These are phyloP conservation scores for Heliconius nattereri DNA, from an alignment of 1,140 invertebrate genomes.

Conservation along the genomic window DNA sequence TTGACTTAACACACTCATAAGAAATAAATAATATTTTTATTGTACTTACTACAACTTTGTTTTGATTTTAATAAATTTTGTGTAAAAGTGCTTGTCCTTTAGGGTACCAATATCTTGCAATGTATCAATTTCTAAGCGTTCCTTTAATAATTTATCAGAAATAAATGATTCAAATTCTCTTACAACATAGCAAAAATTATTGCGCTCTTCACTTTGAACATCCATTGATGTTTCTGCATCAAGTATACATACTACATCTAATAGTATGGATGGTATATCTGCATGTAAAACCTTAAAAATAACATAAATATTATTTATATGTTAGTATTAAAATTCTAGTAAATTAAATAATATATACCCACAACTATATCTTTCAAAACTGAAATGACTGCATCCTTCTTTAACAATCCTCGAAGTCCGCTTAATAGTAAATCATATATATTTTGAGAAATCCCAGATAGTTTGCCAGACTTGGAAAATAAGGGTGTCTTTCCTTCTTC, in stretches of 20 bases:
- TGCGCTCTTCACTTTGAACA: slow-evolving; percentile 85
- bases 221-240: slow-evolving; percentile 88
- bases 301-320: background rate
- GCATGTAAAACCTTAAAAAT: slow-evolving; percentile 85
- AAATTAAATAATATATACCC: slow-evolving; percentile 59
- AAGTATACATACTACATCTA: slow-evolving; percentile 89
- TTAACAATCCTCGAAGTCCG: slow-evolving; percentile 85
- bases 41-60: slow-evolving; percentile 97
- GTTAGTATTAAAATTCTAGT: background rate
- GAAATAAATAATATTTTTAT: slow-evolving; percentile 28
- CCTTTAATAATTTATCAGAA: slow-evolving; percentile 93
- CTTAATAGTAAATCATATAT: slow-evolving; percentile 85
- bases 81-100: slow-evolving; percentile 95
- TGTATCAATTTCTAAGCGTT: slow-evolving; percentile 96
- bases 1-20: background rate
- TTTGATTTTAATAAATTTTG: slow-evolving; percentile 98
- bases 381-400: slow-evolving; percentile 86
- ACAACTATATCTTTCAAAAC: slow-evolving; percentile 86
- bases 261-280: slow-evolving; percentile 88
- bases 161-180: slow-evolving; percentile 90
- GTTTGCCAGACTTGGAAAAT: slow-evolving; percentile 80
- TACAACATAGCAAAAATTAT: slow-evolving; percentile 89
- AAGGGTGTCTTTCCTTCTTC: slow-evolving; percentile 80
- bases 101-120: slow-evolving; percentile 95
- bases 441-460: slow-evolving; percentile 79